Evolutionary conservation across 2,888 invertebrate species (phyloP).

Genomic region (Caenorhabditis auriculariae): DNA sequence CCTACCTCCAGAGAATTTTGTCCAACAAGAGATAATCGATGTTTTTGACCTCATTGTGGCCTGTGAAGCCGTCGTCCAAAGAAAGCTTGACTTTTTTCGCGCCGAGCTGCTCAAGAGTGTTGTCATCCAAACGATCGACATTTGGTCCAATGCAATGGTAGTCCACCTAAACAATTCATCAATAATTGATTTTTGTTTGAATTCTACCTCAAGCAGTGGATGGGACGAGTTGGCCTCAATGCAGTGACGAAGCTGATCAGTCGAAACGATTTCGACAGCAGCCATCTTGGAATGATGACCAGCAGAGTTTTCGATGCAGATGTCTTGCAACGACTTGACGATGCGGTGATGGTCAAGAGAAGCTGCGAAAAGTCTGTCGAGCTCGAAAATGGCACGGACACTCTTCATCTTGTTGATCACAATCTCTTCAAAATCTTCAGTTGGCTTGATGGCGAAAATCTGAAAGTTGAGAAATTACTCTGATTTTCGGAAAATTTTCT

Average conservation of each 20-base stretch:
- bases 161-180: conserved; percentile 6
- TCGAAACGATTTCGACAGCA: conserved; percentile 55
- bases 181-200: conserved; percentile 8
- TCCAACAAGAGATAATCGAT: conserved; percentile 59
- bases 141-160: conserved; percentile 25
- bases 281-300: conserved; percentile 56
- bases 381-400: conserved; percentile 53
- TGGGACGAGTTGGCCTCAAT: conserved; percentile 54
- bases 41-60: conserved; percentile 53
- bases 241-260: conserved; percentile 52
- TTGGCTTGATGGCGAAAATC: conserved; percentile 24
- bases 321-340: conserved; percentile 58
- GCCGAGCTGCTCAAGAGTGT: conserved; percentile 56
- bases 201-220: conserved; percentile 56
- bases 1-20: conserved; percentile 49
- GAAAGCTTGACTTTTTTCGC: conserved; percentile 45
- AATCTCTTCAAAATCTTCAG: conserved; percentile 31
- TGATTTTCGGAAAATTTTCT: not conserved
- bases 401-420: conserved; percentile 44
- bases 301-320: conserved; percentile 62
- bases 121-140: conserved; percentile 59
- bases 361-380: conserved; percentile 57
- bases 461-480: not conserved
- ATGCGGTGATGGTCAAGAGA: conserved; percentile 52
- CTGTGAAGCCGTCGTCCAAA: conserved; percentile 44